Evolutionary conservation across 2,888 invertebrate genomes (phyloP).

Genomic region (Trachelus troglodyta): DNA sequence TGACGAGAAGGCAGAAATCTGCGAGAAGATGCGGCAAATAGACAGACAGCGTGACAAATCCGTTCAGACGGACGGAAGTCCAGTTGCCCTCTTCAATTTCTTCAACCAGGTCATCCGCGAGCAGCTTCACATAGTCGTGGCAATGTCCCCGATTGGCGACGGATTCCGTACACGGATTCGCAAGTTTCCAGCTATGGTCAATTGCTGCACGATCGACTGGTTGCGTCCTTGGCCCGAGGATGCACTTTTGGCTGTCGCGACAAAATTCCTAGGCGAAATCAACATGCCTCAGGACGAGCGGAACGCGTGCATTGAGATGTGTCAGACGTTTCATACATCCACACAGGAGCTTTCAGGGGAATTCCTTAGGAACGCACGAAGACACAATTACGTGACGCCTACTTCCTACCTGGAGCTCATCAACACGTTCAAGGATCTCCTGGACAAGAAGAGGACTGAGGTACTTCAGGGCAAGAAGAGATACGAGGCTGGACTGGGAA

Average conservation of each 20-base stretch:
- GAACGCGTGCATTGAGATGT: conserved; percentile 86
- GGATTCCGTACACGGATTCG: conserved; percentile 83
- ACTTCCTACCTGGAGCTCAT: conserved; percentile 94
- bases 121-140: conserved; percentile 88
- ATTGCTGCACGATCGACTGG: conserved; percentile 97
- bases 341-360: conserved; percentile 79
- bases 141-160: conserved; percentile 93
- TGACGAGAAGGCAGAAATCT: conserved; percentile 90
- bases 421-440: conserved; percentile 85
- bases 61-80: conserved; percentile 91
- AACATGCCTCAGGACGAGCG: conserved; percentile 80
- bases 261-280: conserved; percentile 78
- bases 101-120: conserved; percentile 90
- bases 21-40: conserved; percentile 92
- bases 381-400: conserved; percentile 92
- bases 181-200: conserved; percentile 92
- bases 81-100: conserved; percentile 89
- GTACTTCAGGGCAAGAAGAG: conserved; percentile 77
- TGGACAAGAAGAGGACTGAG: conserved; percentile 79
- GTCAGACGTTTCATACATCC: conserved; percentile 89
- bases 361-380: conserved; percentile 74
- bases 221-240: conserved; percentile 96
- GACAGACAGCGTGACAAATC: conserved; percentile 90
- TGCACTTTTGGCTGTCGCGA: conserved; percentile 89
- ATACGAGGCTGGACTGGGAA: conserved; percentile 88